Conservation (phyloP, 1,140 invertebrate genomes). For the Drosophila parabipectinata region DNA sequence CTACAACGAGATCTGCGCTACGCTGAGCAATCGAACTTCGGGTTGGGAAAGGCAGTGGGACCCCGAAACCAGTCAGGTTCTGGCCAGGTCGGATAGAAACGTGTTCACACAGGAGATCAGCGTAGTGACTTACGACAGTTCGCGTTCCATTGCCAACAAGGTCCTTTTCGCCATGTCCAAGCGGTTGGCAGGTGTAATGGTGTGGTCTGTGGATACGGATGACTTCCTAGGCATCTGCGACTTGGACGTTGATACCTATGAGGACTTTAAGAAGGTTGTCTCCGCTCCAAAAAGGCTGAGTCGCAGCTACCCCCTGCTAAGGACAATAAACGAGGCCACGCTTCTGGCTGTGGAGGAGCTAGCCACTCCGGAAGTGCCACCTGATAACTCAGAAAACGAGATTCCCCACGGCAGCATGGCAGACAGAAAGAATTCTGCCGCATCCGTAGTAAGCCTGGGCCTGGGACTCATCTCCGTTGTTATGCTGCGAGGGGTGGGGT, state of each 20-base stretch:
- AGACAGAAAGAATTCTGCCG: slow-evolving; percentile 58
- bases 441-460: slow-evolving; percentile 41
- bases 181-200: slow-evolving; percentile 91
- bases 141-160: slow-evolving; percentile 86
- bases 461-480: slow-evolving; percentile 36
- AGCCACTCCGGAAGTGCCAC: slow-evolving; percentile 61
- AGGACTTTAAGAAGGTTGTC: slow-evolving; percentile 82
- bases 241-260: slow-evolving; percentile 84
- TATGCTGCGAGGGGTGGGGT: slow-evolving; percentile 14
- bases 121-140: slow-evolving; percentile 87
- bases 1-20: slow-evolving; percentile 89
- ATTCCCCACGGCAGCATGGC: slow-evolving; percentile 65
- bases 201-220: slow-evolving; percentile 93
- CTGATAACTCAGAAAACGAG: slow-evolving; percentile 77
- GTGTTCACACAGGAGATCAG: slow-evolving; percentile 71
- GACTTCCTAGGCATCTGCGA: slow-evolving; percentile 89
- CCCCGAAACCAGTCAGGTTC: slow-evolving; percentile 85
- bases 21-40: slow-evolving; percentile 84
- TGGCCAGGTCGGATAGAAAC: slow-evolving; percentile 85
- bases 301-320: slow-evolving; percentile 86
- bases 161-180: slow-evolving; percentile 87
- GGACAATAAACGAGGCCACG: slow-evolving; percentile 87
- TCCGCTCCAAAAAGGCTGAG: slow-evolving; percentile 76
- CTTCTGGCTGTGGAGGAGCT: slow-evolving; percentile 86
- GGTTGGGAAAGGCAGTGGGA: slow-evolving; percentile 87